Percentiles rank a stretch among this genome's conserved stretches.
Conservation (phyloP, 1,140 invertebrate species). For the Caenorhabditis brenneri region DNA sequence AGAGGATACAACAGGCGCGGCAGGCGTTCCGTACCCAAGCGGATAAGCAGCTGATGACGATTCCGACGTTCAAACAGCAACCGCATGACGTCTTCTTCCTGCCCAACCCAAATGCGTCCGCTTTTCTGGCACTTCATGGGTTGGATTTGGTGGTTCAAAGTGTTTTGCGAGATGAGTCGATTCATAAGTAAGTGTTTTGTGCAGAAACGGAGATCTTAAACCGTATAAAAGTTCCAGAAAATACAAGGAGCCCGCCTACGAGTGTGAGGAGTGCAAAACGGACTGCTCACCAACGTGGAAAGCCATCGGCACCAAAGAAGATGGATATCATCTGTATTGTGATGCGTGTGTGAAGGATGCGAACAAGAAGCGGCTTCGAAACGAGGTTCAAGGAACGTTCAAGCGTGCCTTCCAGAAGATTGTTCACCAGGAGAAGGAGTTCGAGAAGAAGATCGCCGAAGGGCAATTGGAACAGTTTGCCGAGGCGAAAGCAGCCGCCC, state of each 20-base stretch:
- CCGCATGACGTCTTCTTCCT: conserved; percentile 99
- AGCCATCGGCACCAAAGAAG: conserved; percentile 54
- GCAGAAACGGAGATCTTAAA: conserved; percentile 75
- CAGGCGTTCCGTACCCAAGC: conserved; percentile 56
- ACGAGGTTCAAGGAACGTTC: conserved; percentile 91
- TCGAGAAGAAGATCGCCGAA: conserved; percentile 82
- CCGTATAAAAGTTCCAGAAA: conserved; percentile 74
- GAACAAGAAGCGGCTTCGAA: conserved; percentile 99
- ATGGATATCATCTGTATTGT: conserved; percentile 83
- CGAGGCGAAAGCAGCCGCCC: conserved; percentile 4
- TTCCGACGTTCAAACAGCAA: conserved; percentile 94
- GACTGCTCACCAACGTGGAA: conserved; percentile 99
- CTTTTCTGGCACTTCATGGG: conserved; percentile 93
- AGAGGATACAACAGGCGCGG: conserved; percentile 25
- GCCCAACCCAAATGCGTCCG: conserved; percentile 92
- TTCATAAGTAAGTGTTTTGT: conserved; percentile 56
- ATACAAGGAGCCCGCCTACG: conserved; percentile 77
- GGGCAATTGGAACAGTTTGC: conserved; percentile 59
- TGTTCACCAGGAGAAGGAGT: conserved; percentile 95
- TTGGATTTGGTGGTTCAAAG: conserved; percentile 95
- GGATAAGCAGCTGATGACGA: conserved; percentile 79
- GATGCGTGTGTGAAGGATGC: conserved; percentile 95
- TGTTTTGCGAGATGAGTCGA: conserved; percentile 75
- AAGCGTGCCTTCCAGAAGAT: conserved; percentile 97
- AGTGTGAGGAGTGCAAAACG: conserved; percentile 92